phyloP scores from a whole-genome alignment of 2,113 vertebrate species.

The Tachysurus vachellii region DNA sequence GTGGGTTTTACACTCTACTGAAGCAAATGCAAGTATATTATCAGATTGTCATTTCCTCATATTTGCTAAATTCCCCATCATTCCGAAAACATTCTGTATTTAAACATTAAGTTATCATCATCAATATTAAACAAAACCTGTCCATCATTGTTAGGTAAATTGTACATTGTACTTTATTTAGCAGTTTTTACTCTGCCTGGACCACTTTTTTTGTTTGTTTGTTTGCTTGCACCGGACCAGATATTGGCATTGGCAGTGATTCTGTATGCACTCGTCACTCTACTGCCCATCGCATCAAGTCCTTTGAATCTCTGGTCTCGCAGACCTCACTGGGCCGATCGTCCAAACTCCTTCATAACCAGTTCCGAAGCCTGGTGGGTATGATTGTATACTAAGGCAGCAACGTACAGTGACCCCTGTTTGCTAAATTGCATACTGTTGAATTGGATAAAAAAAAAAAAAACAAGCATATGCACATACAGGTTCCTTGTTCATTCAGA shows the following conservation, averaged over 20 bases:
- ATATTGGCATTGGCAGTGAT: constrained; percentile 95
- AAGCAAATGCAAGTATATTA: neutral
- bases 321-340: constrained; percentile 86
- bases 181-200: constrained; percentile 36
- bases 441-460: neutral
- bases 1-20: constrained; percentile 69
- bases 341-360: constrained; percentile 92
- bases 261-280: constrained; percentile 89
- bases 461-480: neutral
- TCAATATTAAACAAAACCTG: neutral
- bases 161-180: neutral
- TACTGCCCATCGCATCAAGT: constrained; percentile 92
- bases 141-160: neutral
- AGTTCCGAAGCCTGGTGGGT: constrained; percentile 96
- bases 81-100: neutral
- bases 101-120: neutral
- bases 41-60: neutral
- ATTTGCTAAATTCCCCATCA: neutral
- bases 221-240: constrained; percentile 66
- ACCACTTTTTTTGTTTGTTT: constrained; percentile 55
- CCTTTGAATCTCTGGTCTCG: constrained; percentile 90
- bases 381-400: neutral
- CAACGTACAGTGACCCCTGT: neutral
- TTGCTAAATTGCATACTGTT: too few species aligned
- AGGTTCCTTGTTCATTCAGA: neutral